Evolutionary conservation across 2,888 invertebrate genomes (phyloP).

Genomic region (Brachypalpus laphriformis): DNA sequence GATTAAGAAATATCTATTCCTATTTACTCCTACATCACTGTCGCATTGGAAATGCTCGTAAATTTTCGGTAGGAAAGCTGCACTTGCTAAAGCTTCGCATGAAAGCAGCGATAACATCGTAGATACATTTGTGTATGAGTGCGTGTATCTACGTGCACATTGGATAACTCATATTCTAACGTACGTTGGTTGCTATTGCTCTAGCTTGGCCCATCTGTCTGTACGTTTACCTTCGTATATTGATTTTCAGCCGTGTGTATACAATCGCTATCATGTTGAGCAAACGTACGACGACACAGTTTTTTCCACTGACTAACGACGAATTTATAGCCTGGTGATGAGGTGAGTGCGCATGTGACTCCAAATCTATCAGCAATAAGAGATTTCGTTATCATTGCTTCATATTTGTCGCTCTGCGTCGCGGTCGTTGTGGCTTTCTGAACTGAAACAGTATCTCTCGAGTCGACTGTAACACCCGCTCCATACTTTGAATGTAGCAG

Average conservation of each 20-base stretch:
- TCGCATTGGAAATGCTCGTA: background rate
- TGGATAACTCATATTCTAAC: constrained; percentile 32
- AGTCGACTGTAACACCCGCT: background rate
- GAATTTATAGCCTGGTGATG: constrained; percentile 37
- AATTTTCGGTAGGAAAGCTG: constrained; percentile 24
- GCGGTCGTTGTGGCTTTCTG: background rate
- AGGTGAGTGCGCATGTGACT: constrained; percentile 64
- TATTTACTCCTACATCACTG: constrained; percentile 8
- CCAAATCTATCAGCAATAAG: constrained; percentile 51
- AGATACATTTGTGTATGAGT: constrained; percentile 2
- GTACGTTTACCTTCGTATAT: constrained; percentile 45
- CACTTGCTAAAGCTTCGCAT: constrained; percentile 33
- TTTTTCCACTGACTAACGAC: constrained; percentile 2
- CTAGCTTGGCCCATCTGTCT: constrained; percentile 34
- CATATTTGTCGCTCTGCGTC: constrained; percentile 31
- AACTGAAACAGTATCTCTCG: constrained; percentile 17
- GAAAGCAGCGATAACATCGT: constrained; percentile 3
- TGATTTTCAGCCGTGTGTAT: constrained; percentile 46
- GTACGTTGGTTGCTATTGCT: background rate
- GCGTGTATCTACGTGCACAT: constrained; percentile 1
- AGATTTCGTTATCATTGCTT: constrained; percentile 63
- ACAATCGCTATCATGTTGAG: constrained; percentile 44
- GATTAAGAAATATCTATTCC: constrained; percentile 14
- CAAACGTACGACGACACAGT: constrained; percentile 49
- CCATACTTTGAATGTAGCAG: background rate